These are phyloP conservation scores for Haliclona indistincta DNA, from an alignment of 37 sponge, comb jelly and placozoan species.

Conservation along the genomic window DNA sequence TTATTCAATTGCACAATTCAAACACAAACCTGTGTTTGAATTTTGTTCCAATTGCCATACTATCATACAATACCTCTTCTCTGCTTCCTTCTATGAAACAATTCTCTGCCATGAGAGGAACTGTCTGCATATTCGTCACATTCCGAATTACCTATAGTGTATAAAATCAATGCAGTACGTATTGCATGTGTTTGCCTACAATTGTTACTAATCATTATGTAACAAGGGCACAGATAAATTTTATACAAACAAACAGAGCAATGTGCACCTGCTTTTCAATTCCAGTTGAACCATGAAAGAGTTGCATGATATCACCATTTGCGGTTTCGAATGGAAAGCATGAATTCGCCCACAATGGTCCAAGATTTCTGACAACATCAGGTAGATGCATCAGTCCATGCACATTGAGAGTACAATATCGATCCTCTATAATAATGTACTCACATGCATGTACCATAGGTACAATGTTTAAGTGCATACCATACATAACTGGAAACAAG, in stretches of 20 bases:
- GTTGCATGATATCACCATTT: slow-evolving; percentile 2
- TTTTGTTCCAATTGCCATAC: no score
- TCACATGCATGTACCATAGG: not conserved
- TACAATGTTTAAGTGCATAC: slow-evolving; percentile 7
- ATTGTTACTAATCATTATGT: not conserved
- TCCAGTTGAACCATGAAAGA: slow-evolving; percentile 20
- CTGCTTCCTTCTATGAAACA: not conserved
- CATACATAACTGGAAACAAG: slow-evolving; percentile 28
- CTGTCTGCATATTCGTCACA: not conserved
- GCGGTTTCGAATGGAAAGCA: slow-evolving; percentile 17
- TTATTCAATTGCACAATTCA: no score
- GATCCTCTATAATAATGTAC: slow-evolving; percentile 27
- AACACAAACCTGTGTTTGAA: no score
- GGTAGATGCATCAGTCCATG: slow-evolving; percentile 34
- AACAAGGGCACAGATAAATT: no score
- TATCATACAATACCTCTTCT: not conserved
- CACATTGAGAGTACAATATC: slow-evolving; percentile 29
- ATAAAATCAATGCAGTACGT: no score
- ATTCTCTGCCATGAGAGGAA: not conserved
- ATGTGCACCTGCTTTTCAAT: slow-evolving; percentile 16
- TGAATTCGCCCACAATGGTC: slow-evolving; percentile 12
- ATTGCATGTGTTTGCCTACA: no score
- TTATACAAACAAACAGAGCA: no score
- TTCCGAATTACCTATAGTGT: not conserved
- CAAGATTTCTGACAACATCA: slow-evolving; percentile 14